phyloP scores from a whole-genome alignment of 2,113 vertebrate species.

The Ranitomeya variabilis region DNA sequence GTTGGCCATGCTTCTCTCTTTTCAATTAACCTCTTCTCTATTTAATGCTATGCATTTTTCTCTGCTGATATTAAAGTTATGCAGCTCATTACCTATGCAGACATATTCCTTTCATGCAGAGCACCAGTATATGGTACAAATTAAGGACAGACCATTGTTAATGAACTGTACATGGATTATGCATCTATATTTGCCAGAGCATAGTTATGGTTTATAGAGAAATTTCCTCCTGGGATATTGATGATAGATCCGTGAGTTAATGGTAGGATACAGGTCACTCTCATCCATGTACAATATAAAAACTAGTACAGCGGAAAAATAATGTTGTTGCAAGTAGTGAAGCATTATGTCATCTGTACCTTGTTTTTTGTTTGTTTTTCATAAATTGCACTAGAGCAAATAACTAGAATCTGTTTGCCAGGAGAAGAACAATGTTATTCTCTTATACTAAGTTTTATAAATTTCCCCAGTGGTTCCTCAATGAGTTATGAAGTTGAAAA shows the following conservation, averaged over 20 bases:
- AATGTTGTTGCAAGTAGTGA: neutral
- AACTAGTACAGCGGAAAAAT: neutral
- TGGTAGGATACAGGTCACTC: neutral
- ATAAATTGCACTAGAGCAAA: neutral
- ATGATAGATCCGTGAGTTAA: constrained; percentile 1
- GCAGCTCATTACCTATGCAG: constrained; percentile 16
- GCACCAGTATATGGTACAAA: neutral
- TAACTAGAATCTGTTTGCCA: neutral
- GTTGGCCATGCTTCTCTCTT: constrained; percentile 23
- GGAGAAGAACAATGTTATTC: neutral
- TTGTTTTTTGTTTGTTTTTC: neutral
- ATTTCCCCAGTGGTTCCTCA: neutral
- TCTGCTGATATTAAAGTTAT: constrained; percentile 7
- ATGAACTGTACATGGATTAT: neutral
- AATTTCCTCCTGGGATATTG: neutral
- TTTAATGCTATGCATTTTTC: constrained; percentile 13
- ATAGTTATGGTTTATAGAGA: neutral
- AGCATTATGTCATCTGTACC: neutral
- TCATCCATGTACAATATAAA: neutral
- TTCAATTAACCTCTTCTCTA: constrained; percentile 30
- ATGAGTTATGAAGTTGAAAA: neutral
- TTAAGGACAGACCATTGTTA: neutral
- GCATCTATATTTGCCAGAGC: neutral
- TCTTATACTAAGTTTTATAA: neutral
- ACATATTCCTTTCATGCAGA: neutral